Conservation (phyloP, 2,888 invertebrate species). For the Maniola hyperantus region DNA sequence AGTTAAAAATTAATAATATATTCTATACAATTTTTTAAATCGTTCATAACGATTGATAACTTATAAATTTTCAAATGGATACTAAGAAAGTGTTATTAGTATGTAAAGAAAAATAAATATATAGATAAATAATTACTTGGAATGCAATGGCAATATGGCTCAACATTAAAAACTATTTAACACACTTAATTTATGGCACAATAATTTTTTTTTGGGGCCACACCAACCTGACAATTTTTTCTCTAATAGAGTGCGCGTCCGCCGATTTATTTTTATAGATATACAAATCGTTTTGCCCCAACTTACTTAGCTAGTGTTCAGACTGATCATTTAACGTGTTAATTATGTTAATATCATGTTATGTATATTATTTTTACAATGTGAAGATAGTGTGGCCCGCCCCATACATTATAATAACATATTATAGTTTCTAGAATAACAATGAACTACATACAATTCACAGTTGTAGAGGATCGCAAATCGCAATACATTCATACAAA, state of each 20-base stretch:
- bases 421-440: constrained; percentile 33
- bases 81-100: constrained; percentile 40
- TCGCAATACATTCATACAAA: constrained; percentile 62
- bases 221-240: neutral
- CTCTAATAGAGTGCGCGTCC: neutral
- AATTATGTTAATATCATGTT: neutral
- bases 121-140: constrained; percentile 44
- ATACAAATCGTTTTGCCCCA: neutral
- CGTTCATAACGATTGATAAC: constrained; percentile 56
- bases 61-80: constrained; percentile 28
- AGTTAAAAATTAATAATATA: neutral
- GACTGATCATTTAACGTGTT: neutral
- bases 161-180: constrained; percentile 37
- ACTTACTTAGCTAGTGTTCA: neutral
- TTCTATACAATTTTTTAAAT: constrained; percentile 44
- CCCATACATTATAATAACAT: neutral
- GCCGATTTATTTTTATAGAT: neutral
- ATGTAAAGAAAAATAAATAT: constrained; percentile 32
- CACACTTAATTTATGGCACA: constrained; percentile 52
- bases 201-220: constrained; percentile 32
- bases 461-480: constrained; percentile 34
- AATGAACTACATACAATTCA: constrained; percentile 34
- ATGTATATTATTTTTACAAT: too few relatives aligned
- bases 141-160: constrained; percentile 55
- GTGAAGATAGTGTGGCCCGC: constrained; percentile 1